phyloP scores from a whole-genome alignment of 2,888 invertebrate species.

The Folsomia candida region DNA sequence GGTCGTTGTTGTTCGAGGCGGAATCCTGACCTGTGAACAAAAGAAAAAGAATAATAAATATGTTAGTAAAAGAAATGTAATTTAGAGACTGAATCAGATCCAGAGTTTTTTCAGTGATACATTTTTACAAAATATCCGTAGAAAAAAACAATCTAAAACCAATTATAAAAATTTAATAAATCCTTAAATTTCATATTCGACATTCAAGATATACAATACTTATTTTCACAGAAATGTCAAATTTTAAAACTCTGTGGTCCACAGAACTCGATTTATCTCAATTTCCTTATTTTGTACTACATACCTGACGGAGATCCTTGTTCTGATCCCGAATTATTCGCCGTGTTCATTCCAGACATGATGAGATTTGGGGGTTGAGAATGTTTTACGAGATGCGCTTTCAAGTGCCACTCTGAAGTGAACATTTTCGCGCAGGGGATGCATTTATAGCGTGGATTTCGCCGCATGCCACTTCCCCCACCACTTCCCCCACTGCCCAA shows the following conservation, averaged over 20 bases:
- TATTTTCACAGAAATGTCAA: no score
- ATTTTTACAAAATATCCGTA: no score
- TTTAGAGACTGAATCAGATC: no score
- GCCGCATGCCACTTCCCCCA: constrained; percentile 20
- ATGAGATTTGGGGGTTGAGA: not conserved
- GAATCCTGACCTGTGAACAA: not conserved
- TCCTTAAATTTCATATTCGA: no score
- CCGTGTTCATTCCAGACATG: constrained; percentile 25
- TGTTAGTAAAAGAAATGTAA: no score
- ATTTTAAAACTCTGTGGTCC: no score
- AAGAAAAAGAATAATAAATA: no score
- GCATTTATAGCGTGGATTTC: constrained; percentile 33
- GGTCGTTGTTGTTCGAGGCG: not conserved
- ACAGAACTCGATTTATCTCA: constrained; percentile 25
- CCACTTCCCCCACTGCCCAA: constrained; percentile 25
- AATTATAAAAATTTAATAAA: no score
- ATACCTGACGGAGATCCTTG: not conserved
- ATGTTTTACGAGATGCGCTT: constrained; percentile 34
- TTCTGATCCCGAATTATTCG: constrained; percentile 7
- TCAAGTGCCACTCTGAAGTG: constrained; percentile 37
- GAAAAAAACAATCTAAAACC: no score
- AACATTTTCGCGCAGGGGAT: constrained; percentile 35
- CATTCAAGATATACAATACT: no score
- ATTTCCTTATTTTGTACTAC: constrained; percentile 4
- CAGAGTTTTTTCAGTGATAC: no score